phyloP scores from a whole-genome alignment of 1,140 invertebrate genomes.

The Propsilocerus akamusi region DNA sequence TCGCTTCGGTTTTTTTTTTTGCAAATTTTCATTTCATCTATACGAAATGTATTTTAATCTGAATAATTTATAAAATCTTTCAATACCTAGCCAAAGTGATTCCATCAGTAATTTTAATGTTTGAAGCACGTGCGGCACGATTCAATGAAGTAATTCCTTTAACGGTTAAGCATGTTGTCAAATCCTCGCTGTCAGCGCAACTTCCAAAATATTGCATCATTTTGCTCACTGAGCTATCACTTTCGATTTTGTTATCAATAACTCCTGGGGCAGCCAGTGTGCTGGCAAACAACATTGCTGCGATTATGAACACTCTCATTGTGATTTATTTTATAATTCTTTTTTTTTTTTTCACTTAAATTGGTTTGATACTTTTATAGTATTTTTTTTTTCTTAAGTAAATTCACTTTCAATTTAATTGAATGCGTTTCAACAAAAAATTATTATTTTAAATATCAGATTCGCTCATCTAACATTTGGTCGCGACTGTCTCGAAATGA shows the following conservation, averaged over 20 bases:
- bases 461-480: too few relatives aligned
- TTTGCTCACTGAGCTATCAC: constrained; percentile 12
- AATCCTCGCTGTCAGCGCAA: constrained; percentile 25
- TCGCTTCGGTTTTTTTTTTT: neutral
- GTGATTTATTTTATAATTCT: constrained; percentile 10
- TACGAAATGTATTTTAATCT: neutral
- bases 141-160: constrained; percentile 33
- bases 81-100: constrained; percentile 33
- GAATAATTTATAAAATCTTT: constrained; percentile 7
- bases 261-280: constrained; percentile 20
- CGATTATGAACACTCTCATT: constrained; percentile 25
- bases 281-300: constrained; percentile 11
- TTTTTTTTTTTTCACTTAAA: neutral
- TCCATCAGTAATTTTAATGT: constrained; percentile 34
- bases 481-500: neutral
- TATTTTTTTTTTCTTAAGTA: neutral
- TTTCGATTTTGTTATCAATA: constrained; percentile 21
- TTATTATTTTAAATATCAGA: too few relatives aligned
- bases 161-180: constrained; percentile 34
- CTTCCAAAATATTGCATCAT: constrained; percentile 19
- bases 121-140: constrained; percentile 31
- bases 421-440: too few relatives aligned
- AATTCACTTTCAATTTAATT: neutral
- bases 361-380: neutral
- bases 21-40: neutral